These are phyloP conservation scores for Caenorhabditis zanzibari DNA, from an alignment of 2,888 invertebrate genomes.

Conservation along the genomic window DNA sequence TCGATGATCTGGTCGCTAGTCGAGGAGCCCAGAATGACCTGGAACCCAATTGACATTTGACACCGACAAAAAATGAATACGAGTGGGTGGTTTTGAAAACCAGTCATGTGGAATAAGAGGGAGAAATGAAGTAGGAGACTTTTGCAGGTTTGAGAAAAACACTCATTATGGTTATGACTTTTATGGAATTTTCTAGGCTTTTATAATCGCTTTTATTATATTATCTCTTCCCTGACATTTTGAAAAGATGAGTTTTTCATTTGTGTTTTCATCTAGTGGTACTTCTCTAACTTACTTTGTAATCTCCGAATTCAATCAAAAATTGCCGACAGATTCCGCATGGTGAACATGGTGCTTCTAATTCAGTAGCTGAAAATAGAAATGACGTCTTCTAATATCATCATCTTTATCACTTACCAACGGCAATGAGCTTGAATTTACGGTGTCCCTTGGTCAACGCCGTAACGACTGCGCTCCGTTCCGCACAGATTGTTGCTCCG, in stretches of 20 bases:
- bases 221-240: not conserved
- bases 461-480: conserved; percentile 71
- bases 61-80: conserved; percentile 8
- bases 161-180: conserved; percentile 23
- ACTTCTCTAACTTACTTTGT: conserved; percentile 66
- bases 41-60: conserved; percentile 37
- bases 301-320: conserved; percentile 81
- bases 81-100: conserved; percentile 29
- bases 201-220: not conserved
- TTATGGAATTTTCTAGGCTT: not conserved
- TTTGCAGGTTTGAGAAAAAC: conserved; percentile 38
- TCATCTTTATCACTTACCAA: conserved; percentile 47
- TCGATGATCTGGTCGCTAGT: conserved; percentile 64
- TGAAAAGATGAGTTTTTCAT: not conserved
- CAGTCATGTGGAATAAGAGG: conserved; percentile 30
- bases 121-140: conserved; percentile 12
- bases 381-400: too few species aligned
- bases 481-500: conserved; percentile 85
- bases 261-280: not conserved
- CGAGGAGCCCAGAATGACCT: conserved; percentile 75
- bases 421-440: conserved; percentile 70
- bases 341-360: conserved; percentile 77
- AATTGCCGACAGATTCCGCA: conserved; percentile 82
- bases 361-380: conserved; percentile 65
- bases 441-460: conserved; percentile 72